Evolutionary conservation across 2,113 vertebrate genomes (phyloP).

Genomic region (Oreocharis arfaki): DNA sequence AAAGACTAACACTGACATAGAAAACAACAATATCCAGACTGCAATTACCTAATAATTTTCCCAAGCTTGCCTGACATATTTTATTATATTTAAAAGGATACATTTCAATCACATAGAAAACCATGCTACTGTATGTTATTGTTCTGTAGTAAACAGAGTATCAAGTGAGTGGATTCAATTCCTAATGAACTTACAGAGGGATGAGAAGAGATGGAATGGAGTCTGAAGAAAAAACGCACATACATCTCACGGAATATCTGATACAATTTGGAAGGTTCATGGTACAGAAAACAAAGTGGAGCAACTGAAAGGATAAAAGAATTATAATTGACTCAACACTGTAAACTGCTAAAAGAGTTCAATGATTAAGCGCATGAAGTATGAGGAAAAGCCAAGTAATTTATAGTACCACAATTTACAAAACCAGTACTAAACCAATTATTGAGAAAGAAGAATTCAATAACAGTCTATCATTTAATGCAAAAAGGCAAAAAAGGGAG

Average conservation of each 20-base stretch:
- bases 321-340: slow-evolving; percentile 22
- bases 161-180: background rate
- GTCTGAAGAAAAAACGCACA: slow-evolving; percentile 93
- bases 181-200: slow-evolving; percentile 83
- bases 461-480: background rate
- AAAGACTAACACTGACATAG: background rate
- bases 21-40: background rate
- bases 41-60: background rate
- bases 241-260: slow-evolving; percentile 98
- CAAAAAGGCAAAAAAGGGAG: background rate
- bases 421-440: background rate
- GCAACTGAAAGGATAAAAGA: slow-evolving; percentile 83
- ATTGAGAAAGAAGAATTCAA: background rate
- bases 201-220: slow-evolving; percentile 96
- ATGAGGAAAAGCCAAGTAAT: background rate
- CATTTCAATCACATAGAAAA: background rate
- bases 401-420: background rate
- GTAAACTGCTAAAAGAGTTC: background rate
- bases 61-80: background rate
- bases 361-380: slow-evolving; percentile 18
- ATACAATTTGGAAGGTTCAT: slow-evolving; percentile 94
- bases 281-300: slow-evolving; percentile 96
- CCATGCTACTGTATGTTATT: background rate
- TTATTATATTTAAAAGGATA: background rate
- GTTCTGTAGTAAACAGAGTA: slow-evolving; percentile 5